Percentiles rank a stretch among this genome's conserved stretches.
Conservation (phyloP, 2,797 vertebrate genomes). For the Echeneis naucrates region DNA sequence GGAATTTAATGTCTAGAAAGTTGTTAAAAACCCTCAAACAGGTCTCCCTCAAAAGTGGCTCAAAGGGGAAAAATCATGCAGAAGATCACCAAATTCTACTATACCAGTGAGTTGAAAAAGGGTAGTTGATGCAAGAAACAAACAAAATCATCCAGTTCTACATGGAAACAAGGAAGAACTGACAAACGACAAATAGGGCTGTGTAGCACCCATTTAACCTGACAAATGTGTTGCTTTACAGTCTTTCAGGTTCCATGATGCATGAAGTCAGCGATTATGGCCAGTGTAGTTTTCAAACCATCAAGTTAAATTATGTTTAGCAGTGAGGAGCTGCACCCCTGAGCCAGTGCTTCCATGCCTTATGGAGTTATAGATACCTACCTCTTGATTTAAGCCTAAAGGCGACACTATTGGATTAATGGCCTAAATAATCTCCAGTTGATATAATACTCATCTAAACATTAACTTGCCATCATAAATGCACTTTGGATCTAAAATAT, state of each 20-base stretch:
- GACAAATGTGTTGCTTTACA: background rate
- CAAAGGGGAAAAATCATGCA: background rate
- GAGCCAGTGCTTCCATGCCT: conserved; percentile 19
- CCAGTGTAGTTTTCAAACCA: conserved; percentile 15
- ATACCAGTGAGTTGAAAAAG: background rate
- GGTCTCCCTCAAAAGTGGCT: conserved; percentile 3
- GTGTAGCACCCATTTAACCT: background rate
- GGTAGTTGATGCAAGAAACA: too few relatives aligned
- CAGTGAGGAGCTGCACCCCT: background rate
- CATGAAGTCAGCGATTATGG: conserved; percentile 7
- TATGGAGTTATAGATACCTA: background rate
- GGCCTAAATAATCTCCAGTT: background rate
- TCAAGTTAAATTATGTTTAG: conserved; percentile 21
- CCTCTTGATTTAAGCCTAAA: conserved; percentile 20
- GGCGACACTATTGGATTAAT: conserved; percentile 1
- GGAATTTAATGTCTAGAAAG: conserved; percentile 9
- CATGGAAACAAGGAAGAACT: background rate
- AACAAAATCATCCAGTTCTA: background rate
- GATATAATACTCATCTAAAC: background rate
- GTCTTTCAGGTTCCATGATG: conserved; percentile 7
- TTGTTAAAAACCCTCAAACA: background rate
- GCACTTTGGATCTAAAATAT: background rate
- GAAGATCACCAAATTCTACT: background rate
- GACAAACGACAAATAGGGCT: background rate
- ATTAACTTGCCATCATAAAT: background rate